phyloP scores from a whole-genome alignment of 2,888 invertebrate genomes.

The Drepanosiphum platanoidis region DNA sequence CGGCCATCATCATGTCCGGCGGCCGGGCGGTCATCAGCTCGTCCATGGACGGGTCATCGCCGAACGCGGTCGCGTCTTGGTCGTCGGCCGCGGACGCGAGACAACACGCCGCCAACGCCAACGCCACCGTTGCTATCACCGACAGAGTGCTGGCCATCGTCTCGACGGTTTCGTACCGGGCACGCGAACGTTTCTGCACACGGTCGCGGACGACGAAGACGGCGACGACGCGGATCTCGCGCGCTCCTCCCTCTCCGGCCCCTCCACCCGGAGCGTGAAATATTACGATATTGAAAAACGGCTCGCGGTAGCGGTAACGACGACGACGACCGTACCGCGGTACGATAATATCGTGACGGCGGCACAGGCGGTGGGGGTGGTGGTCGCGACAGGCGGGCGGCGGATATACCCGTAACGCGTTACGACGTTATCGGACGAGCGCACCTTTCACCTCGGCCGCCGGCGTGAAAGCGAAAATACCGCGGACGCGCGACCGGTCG shows the following conservation, averaged over 20 bases:
- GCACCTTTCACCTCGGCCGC: constrained; percentile 51
- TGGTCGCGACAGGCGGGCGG: background rate
- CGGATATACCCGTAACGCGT: background rate
- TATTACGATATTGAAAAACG: too few relatives aligned
- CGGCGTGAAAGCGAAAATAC: constrained; percentile 56
- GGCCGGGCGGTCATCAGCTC: constrained; percentile 24
- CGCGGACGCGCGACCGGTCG: constrained; percentile 40
- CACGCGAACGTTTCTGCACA: constrained; percentile 52
- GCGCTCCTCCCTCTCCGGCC: background rate
- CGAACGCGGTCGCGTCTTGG: background rate
- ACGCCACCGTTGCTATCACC: background rate
- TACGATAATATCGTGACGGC: background rate
- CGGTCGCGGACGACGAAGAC: background rate
- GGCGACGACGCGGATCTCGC: background rate
- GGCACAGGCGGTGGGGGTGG: background rate
- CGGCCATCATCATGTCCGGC: constrained; percentile 1
- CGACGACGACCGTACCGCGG: background rate
- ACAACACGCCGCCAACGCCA: constrained; percentile 1
- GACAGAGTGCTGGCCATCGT: constrained; percentile 11
- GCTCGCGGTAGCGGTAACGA: too few relatives aligned
- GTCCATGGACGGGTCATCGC: background rate
- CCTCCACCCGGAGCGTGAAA: too few relatives aligned
- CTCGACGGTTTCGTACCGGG: constrained; percentile 51
- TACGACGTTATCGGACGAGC: background rate
- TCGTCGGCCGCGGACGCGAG: constrained; percentile 1